Conservation (phyloP, 2,113 vertebrate species). For the Corythoichthys haematopterus region DNA sequence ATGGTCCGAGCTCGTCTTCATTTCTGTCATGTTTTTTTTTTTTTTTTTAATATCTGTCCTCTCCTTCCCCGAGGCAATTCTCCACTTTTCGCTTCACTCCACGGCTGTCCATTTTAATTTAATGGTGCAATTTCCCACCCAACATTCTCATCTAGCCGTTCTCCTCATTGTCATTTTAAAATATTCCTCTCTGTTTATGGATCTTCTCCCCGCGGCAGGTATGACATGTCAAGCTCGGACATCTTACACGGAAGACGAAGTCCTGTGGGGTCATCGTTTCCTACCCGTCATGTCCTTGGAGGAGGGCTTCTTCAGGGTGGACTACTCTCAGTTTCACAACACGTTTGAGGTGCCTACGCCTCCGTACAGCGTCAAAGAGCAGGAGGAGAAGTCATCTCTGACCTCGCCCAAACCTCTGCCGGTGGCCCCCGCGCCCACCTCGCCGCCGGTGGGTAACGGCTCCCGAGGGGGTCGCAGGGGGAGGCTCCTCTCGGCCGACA, state of each 20-base stretch:
- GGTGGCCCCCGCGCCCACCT: conserved; percentile 48
- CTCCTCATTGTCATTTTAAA: conserved; percentile 9
- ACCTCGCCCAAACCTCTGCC: conserved; percentile 59
- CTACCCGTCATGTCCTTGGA: conserved; percentile 87
- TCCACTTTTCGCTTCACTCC: conserved; percentile 11
- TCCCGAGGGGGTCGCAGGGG: conserved; percentile 62
- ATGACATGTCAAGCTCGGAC: conserved; percentile 89
- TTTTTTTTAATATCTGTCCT: not conserved
- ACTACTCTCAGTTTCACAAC: conserved; percentile 87
- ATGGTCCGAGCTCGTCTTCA: conserved; percentile 9
- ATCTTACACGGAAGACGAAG: conserved; percentile 86
- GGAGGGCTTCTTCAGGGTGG: conserved; percentile 86
- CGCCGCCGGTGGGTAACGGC: conserved; percentile 42
- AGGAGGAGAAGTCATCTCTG: conserved; percentile 76
- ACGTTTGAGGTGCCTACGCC: conserved; percentile 84
- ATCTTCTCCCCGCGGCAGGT: conserved; percentile 55
- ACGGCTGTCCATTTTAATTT: conserved; percentile 16
- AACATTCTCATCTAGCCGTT: not conserved
- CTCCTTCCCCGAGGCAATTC: conserved; percentile 18
- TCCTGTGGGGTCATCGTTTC: conserved; percentile 86
- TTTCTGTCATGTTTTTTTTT: conserved; percentile 1
- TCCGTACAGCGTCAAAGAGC: conserved; percentile 81
- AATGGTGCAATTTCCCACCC: not conserved
- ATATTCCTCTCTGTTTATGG: not conserved
- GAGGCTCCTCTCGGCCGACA: conserved; percentile 72